phyloP scores from a whole-genome alignment of 2,797 vertebrate species.

The Pangasius macronema region DNA sequence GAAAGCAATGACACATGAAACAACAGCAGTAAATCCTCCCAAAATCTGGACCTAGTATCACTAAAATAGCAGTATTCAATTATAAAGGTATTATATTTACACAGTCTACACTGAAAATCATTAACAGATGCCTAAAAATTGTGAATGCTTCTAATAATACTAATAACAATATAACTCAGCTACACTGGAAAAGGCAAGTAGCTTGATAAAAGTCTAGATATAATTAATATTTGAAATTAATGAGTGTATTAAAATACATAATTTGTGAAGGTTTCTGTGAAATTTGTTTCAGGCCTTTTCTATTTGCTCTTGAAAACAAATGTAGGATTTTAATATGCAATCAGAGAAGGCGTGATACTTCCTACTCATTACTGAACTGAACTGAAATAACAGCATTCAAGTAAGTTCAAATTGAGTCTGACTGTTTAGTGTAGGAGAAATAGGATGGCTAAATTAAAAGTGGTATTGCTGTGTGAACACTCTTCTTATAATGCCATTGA shows the following conservation, averaged over 20 bases:
- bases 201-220: neutral
- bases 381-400: neutral
- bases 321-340: neutral
- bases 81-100: neutral
- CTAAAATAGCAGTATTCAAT: neutral
- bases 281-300: neutral
- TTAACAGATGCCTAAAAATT: neutral
- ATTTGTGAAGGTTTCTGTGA: neutral
- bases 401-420: neutral
- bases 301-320: neutral
- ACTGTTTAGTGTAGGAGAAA: constrained; percentile 9
- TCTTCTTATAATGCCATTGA: neutral
- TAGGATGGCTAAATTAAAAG: neutral
- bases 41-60: neutral
- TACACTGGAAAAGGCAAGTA: neutral
- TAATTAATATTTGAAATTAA: neutral
- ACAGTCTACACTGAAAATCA: neutral
- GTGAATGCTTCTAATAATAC: neutral
- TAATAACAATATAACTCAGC: neutral
- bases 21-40: neutral
- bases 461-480: neutral
- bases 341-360: neutral
- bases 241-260: neutral
- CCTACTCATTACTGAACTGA: neutral
- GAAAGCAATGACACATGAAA: constrained; percentile 6